phyloP scores from a whole-genome alignment of 2,888 invertebrate species.

The Agriopis aurantiaria region DNA sequence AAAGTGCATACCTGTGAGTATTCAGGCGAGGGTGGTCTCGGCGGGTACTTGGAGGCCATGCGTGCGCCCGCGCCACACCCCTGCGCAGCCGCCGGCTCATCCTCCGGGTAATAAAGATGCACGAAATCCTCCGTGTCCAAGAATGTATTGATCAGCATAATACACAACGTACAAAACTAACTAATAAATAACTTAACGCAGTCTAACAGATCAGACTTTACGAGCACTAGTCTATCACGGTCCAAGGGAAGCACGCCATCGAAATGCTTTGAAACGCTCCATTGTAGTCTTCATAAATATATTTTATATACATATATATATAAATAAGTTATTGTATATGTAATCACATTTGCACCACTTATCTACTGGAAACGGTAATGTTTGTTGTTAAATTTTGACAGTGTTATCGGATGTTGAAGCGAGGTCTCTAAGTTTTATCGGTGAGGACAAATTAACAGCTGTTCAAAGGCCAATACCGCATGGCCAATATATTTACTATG shows the following conservation, averaged over 20 bases:
- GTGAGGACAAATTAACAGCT: conserved; percentile 46
- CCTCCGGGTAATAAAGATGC: conserved; percentile 82
- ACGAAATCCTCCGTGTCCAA: conserved; percentile 86
- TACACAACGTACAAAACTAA: conserved; percentile 72
- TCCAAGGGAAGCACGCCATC: conserved; percentile 74
- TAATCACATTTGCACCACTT: conserved; percentile 79
- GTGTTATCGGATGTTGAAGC: conserved; percentile 45
- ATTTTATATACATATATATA: conserved; percentile 48
- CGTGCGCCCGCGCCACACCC: conserved; percentile 81
- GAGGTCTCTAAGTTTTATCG: conserved; percentile 51
- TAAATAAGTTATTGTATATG: conserved; percentile 77
- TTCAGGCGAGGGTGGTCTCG: conserved; percentile 77
- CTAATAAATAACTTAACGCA: conserved; percentile 76
- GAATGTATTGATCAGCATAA: conserved; percentile 84
- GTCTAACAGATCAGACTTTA: conserved; percentile 77
- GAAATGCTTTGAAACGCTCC: conserved; percentile 75
- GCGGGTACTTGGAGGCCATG: conserved; percentile 79
- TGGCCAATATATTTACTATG: not conserved
- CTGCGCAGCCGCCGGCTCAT: conserved; percentile 76
- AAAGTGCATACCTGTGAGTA: conserved; percentile 73
- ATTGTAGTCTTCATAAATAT: conserved; percentile 63
- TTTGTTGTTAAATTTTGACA: conserved; percentile 35
- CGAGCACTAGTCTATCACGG: conserved; percentile 67
- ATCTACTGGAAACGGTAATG: conserved; percentile 58
- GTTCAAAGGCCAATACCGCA: conserved; percentile 48